Evolutionary conservation across 35 echinoderm and acorn worm species (phyloP).

Genomic region (Chiridota heheva): DNA sequence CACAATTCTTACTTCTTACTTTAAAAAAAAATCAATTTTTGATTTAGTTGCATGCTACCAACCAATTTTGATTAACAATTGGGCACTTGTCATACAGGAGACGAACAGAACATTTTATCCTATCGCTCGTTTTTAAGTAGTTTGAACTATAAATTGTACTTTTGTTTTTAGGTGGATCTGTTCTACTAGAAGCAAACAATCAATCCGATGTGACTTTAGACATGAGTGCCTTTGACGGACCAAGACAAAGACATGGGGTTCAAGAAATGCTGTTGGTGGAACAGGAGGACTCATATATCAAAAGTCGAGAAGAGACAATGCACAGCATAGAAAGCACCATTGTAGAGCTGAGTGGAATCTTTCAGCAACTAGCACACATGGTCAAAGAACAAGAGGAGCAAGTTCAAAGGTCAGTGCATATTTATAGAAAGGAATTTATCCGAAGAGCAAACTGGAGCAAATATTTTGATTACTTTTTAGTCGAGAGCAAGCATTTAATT

Average conservation of each 20-base stretch:
- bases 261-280: conserved; percentile 87
- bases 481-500: not conserved
- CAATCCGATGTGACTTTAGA: conserved; percentile 75
- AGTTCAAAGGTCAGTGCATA: conserved; percentile 82
- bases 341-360: conserved; percentile 94
- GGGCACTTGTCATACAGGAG: no score
- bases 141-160: not conserved
- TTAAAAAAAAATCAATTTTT: no score
- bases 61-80: no score
- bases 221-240: conserved; percentile 82
- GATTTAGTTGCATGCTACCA: no score
- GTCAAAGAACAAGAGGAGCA: conserved; percentile 99
- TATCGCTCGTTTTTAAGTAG: no score
- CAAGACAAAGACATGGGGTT: conserved; percentile 59
- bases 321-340: conserved; percentile 96
- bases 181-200: conserved; percentile 74
- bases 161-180: conserved; percentile 60
- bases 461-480: not conserved
- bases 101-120: no score
- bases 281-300: conserved; percentile 90
- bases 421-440: not conserved
- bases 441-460: not conserved
- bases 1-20: no score
- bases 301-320: conserved; percentile 92
- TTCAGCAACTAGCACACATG: conserved; percentile 98